Evolutionary conservation across 2,888 invertebrate genomes (phyloP), one percentile per base, ranked within the genome.

Genomic region (Drosophila stalkeri): DNA sequence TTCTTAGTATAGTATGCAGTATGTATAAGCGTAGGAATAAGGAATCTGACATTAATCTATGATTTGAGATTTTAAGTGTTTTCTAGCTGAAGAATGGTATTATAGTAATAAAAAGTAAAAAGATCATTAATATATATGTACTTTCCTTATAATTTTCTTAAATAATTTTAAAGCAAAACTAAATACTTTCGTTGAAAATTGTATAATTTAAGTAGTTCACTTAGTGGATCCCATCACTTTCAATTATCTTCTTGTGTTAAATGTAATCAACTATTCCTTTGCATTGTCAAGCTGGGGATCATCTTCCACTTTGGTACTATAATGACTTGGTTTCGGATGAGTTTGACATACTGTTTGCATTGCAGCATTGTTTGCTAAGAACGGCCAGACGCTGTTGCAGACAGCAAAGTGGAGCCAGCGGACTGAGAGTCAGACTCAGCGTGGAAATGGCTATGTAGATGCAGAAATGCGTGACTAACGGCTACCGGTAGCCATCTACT

Each of bases 401-500:
- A 39, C 54, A 54, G 39, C 16, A 39, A 8, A 16, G 66, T 65
- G 64, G 59, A 69, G 70, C 43, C 43, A 55, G 55, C 41, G 41
- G 39, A 39, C 39, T 52, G 23, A 5, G 35, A 43, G 44, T 20
- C 20, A 18, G 37, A 49, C 37, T 37, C 74, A 54, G 33, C 64
- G 75, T 64, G 61, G 59, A 70, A 44, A 68, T 64, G 78, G 73
- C 75, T 73, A 77, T 78, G 77, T 44, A 84, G 80, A 77, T 81
- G 82, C 89, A 90, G 77, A 91, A 91, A 83, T 89, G 91, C 91
- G 89, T 91, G 90, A 91, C 91, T 91, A 89, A 87, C 80, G 81
- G 81, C 83, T 75, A 88, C 82, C 86, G 81, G 85, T 90, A 82
- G 82, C 90, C 84, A 90, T 90, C 90, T 87, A 89, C 86, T 82